Percentiles rank a stretch among this genome's conserved stretches.
Evolutionary conservation across 1,140 invertebrate species (phyloP).

Genomic region (Chelonus insularis): DNA sequence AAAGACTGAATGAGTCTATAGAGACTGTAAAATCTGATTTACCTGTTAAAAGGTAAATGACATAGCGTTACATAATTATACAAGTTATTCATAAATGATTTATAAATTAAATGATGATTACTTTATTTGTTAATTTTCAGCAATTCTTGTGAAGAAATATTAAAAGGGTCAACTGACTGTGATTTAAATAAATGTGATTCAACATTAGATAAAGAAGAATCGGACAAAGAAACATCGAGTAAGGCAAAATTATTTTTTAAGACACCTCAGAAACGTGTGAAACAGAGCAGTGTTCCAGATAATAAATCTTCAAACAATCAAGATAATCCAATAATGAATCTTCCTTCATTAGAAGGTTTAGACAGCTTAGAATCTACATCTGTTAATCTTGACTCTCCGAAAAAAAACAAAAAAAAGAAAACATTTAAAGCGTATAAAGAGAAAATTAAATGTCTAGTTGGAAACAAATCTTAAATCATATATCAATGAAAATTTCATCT

Average conservation of each 20-base stretch:
- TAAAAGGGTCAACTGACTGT: no score
- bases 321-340: constrained; percentile 14
- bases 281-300: neutral
- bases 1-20: constrained; percentile 62
- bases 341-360: constrained; percentile 34
- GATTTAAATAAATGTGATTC: no score
- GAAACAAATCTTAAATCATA: constrained; percentile 1
- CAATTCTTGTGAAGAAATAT: no score
- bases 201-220: neutral
- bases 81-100: neutral
- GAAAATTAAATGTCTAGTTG: constrained; percentile 32
- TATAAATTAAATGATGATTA: neutral
- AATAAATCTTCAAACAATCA: neutral
- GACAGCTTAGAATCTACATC: constrained; percentile 21
- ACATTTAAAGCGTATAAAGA: constrained; percentile 21
- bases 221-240: neutral
- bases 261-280: neutral
- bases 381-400: neutral
- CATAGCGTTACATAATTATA: neutral
- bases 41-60: constrained; percentile 16
- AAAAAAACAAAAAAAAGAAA: constrained; percentile 27
- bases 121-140: no score
- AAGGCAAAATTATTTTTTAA: constrained; percentile 5
- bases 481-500: neutral
- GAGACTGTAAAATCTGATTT: constrained; percentile 22